phyloP scores from a whole-genome alignment of 2,113 vertebrate genomes.

The Protomyctophum bolini region DNA sequence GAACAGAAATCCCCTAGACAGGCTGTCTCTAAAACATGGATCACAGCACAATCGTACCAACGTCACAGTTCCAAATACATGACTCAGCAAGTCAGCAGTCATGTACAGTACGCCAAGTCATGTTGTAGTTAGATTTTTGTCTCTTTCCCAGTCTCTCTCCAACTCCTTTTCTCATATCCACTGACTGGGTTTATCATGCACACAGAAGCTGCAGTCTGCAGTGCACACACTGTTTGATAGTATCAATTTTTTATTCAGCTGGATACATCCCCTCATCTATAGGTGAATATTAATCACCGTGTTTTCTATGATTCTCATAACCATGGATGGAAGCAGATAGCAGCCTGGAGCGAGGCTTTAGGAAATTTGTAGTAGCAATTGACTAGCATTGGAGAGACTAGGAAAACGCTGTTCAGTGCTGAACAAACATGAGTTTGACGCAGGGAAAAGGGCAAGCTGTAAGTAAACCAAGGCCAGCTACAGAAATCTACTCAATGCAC shows the following conservation, averaged over 20 bases:
- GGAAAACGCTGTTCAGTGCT: slow-evolving; percentile 5
- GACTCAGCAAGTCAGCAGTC: slow-evolving; percentile 58
- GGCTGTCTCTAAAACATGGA: slow-evolving; percentile 34
- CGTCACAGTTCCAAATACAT: slow-evolving; percentile 42
- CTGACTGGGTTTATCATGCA: slow-evolving; percentile 12
- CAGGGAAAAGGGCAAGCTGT: slow-evolving; percentile 27
- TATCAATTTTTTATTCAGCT: slow-evolving; percentile 40
- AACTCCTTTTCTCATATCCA: not conserved
- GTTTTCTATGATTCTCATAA: slow-evolving; percentile 34
- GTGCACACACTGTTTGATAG: not conserved
- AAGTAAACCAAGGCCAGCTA: slow-evolving; percentile 36
- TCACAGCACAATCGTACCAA: slow-evolving; percentile 63
- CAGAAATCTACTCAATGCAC: slow-evolving; percentile 34
- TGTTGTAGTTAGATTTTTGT: slow-evolving; percentile 7
- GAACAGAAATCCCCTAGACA: slow-evolving; percentile 46
- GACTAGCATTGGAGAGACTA: slow-evolving; percentile 29
- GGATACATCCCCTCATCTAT: slow-evolving; percentile 41
- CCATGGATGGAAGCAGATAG: slow-evolving; percentile 50
- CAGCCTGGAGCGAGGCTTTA: slow-evolving; percentile 45
- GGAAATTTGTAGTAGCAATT: slow-evolving; percentile 10
- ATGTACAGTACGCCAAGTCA: not conserved
- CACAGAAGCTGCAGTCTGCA: not conserved
- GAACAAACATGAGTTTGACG: slow-evolving; percentile 36
- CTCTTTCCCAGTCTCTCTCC: slow-evolving; percentile 12
- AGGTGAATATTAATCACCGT: not conserved